These are phyloP conservation scores for Ophion slaviceki DNA, from an alignment of 2,888 invertebrate species.

Conservation along the genomic window DNA sequence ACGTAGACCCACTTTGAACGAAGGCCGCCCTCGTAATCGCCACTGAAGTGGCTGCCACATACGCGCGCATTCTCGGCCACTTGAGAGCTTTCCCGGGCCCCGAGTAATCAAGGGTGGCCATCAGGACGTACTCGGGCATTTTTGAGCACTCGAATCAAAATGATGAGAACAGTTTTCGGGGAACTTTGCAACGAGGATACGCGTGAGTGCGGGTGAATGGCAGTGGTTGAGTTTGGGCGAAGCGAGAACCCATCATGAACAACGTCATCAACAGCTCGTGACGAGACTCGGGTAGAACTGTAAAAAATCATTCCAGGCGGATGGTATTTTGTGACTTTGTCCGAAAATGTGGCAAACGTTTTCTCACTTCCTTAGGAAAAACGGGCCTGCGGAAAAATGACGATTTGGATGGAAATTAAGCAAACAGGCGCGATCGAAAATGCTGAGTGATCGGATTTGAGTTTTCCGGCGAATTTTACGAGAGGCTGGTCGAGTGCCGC, in stretches of 20 bases:
- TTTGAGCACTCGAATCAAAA: slow-evolving; percentile 5
- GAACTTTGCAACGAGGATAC: not conserved
- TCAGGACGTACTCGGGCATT: not conserved
- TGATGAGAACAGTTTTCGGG: slow-evolving; percentile 17
- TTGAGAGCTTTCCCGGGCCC: slow-evolving; percentile 21
- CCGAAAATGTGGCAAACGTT: not conserved
- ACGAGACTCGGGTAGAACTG: not conserved
- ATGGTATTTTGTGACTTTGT: not conserved
- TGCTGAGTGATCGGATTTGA: not conserved
- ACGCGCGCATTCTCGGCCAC: slow-evolving; percentile 7
- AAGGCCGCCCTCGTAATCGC: slow-evolving; percentile 56
- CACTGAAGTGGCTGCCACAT: slow-evolving; percentile 33
- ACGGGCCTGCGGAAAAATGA: not conserved
- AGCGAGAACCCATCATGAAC: not conserved
- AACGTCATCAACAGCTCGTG: not conserved
- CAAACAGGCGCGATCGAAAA: not conserved
- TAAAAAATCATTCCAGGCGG: not conserved
- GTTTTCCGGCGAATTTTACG: not conserved
- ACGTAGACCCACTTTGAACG: slow-evolving; percentile 32
- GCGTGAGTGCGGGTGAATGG: not conserved
- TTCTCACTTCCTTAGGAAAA: not conserved
- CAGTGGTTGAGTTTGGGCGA: not conserved
- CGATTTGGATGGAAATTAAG: not conserved
- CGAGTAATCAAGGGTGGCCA: slow-evolving; percentile 25
- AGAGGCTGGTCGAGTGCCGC: not conserved